These are phyloP conservation scores for Hydraecia micacea DNA, from an alignment of 2,888 invertebrate genomes.

Conservation along the genomic window DNA sequence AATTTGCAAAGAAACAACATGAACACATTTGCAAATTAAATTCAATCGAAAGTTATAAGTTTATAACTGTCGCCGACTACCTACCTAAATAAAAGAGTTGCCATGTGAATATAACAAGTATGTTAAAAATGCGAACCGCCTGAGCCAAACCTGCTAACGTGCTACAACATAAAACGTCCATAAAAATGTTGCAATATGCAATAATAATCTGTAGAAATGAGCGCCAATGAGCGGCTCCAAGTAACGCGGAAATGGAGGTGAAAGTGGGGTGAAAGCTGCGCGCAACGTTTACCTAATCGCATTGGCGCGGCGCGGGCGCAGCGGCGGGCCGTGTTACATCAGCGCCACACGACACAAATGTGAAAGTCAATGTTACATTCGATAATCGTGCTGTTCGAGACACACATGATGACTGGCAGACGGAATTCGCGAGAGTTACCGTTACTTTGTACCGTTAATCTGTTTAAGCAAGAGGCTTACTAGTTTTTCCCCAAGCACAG, in stretches of 20 bases:
- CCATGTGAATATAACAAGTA: conserved; percentile 14
- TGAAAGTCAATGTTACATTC: conserved; percentile 90
- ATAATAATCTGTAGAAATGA: conserved; percentile 71
- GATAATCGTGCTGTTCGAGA: conserved; percentile 73
- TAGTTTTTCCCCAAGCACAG: no score
- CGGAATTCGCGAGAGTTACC: conserved; percentile 58
- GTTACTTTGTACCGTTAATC: conserved; percentile 61
- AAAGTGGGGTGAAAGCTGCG: conserved; percentile 89
- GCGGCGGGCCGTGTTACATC: conserved; percentile 76
- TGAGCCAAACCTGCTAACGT: conserved; percentile 30
- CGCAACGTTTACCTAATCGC: conserved; percentile 89
- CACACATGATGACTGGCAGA: conserved; percentile 64
- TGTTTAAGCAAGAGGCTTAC: conserved; percentile 34
- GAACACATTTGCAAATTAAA: neutral
- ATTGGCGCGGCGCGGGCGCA: conserved; percentile 71
- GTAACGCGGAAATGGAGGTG: conserved; percentile 87
- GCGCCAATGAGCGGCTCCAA: conserved; percentile 72
- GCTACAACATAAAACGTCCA: conserved; percentile 40
- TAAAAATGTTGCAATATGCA: conserved; percentile 65
- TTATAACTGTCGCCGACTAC: neutral
- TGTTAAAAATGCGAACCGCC: conserved; percentile 13
- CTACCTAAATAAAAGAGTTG: conserved; percentile 8
- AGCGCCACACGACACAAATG: conserved; percentile 79
- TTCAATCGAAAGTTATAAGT: conserved; percentile 7
- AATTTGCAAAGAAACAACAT: neutral